Conservation (phyloP, 2,797 vertebrate species). For the Oreonectes daqikongensis region DNA sequence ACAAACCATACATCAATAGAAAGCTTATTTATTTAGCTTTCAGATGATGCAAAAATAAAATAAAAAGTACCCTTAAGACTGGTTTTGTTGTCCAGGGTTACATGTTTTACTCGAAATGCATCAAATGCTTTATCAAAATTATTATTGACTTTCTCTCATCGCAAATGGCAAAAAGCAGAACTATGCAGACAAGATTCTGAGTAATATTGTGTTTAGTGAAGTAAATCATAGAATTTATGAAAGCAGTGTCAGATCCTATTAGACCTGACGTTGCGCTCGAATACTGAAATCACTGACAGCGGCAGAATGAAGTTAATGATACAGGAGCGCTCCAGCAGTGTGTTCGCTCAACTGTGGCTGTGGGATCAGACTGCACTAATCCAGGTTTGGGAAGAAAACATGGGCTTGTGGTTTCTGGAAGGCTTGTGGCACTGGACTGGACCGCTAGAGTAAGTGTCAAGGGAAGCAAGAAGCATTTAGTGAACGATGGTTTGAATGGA, state of each 20-base stretch:
- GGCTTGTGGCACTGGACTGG: conserved; percentile 4
- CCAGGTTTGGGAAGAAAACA: conserved; percentile 25
- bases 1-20: no score
- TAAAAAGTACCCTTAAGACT: no score
- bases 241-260: conserved; percentile 57
- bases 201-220: conserved; percentile 40
- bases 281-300: conserved; percentile 59
- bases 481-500: not conserved
- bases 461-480: not conserved
- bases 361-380: conserved; percentile 48
- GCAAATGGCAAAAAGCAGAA: conserved; percentile 25
- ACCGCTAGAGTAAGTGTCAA: conserved; percentile 1
- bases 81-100: no score
- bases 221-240: conserved; percentile 52
- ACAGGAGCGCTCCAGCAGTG: conserved; percentile 50
- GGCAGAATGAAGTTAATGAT: conserved; percentile 63
- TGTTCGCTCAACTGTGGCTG: conserved; percentile 59
- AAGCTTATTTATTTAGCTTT: no score
- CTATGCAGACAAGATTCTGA: conserved; percentile 18
- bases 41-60: no score
- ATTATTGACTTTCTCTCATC: conserved; percentile 11
- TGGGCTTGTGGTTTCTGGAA: conserved; percentile 12
- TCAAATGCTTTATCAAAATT: not conserved
- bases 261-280: conserved; percentile 37
- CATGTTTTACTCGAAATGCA: not conserved